Evolutionary conservation across 2,113 vertebrate genomes (phyloP), one percentile per base, ranked within the genome.

Genomic region (Pipa parva): DNA sequence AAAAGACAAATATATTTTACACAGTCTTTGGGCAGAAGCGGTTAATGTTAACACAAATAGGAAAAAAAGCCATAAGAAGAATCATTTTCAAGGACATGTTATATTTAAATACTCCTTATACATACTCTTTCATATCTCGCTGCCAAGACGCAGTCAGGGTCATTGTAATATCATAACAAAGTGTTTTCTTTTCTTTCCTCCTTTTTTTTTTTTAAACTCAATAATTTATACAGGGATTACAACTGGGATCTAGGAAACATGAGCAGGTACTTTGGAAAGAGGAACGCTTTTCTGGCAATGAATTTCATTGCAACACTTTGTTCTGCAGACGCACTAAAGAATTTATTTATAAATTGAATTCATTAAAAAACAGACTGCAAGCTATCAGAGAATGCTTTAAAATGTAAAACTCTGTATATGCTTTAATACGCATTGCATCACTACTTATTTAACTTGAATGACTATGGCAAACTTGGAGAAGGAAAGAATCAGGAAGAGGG

Each of bases 401-500:
- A n/a, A n/a, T n/a, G n/a, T n/a, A n/a, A n/a, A n/a, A n/a, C n/a
- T n/a, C n/a, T n/a, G n/a, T n/a, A n/a, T n/a, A n/a, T n/a, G n/a
- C n/a, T n/a, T n/a, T n/a, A n/a, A n/a, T n/a, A n/a, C n/a, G n/a
- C n/a, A n/a, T n/a, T n/a, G n/a, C n/a, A n/a, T n/a, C n/a, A n/a
- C n/a, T n/a, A n/a, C n/a, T n/a, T n/a, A n/a, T n/a, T 75, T 83
- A 85, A 67, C 1, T 20, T 63, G 72, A 75, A 81, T 81, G 79
- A n/a, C n/a, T n/a, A n/a, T n/a, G n/a, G n/a, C n/a, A 81, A 84
- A 81, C 79, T 87, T 84, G 76, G 63, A 75, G 76, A 75, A 71
- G 74, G 75, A 59, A 69, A 75, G 63, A 71, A 67, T 48, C 72
- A 75, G 62, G 12, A 59, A 64, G 45, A 42, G 67, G 36, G 55